phyloP scores from a whole-genome alignment of 2,797 vertebrate species.

The Parauchenoglanis ngamensis region DNA sequence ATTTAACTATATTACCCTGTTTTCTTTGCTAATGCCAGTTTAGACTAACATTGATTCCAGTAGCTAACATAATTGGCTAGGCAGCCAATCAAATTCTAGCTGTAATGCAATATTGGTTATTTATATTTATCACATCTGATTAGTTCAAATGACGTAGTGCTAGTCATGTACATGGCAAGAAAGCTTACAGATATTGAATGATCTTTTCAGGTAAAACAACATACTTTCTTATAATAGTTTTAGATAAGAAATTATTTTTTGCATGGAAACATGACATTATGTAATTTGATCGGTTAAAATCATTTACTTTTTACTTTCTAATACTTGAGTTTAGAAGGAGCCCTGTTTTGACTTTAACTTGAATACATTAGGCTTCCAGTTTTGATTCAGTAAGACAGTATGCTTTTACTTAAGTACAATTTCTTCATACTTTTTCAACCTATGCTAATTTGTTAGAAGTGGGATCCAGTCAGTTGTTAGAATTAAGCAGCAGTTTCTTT shows the following conservation, averaged over 20 bases:
- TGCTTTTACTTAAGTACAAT: neutral
- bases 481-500: neutral
- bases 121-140: neutral
- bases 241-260: neutral
- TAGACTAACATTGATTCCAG: neutral
- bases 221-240: neutral
- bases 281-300: too few relatives aligned
- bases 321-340: neutral
- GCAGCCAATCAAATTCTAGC: neutral
- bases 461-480: neutral
- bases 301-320: neutral
- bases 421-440: neutral
- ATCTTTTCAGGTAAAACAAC: neutral
- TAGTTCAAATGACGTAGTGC: neutral
- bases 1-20: neutral
- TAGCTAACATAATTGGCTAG: neutral
- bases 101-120: neutral
- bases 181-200: slow-evolving; percentile 1
- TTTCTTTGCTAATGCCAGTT: neutral
- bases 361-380: neutral
- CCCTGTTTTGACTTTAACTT: neutral
- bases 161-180: neutral
- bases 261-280: neutral
- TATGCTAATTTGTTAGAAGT: neutral
- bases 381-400: neutral